Evolutionary conservation across 2,113 vertebrate species (phyloP), one percentile per base, ranked within the genome.

Genomic region (Artemisiospiza belli): DNA sequence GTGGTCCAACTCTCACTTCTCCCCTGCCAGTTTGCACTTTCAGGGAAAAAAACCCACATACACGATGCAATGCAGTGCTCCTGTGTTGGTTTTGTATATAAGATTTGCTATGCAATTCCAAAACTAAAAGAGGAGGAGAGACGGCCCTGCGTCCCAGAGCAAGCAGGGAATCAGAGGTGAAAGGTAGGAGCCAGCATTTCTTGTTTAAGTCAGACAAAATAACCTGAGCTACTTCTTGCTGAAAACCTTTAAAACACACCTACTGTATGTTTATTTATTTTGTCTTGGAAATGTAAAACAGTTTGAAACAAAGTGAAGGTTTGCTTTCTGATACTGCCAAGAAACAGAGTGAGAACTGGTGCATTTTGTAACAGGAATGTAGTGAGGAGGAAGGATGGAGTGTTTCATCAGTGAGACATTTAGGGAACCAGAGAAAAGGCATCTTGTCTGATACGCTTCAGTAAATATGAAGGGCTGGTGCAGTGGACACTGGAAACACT

Each of bases 381-480:
- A 30, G 31, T 0, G 1, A 85, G 67, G 61, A 94, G 80, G 57
- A 91, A 91, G 63, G 83, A 70, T 91, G 83, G 84, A 93, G 92
- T 75, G 87, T 92, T 93, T 93, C 9, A 72, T 47, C 73, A 67
- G 63, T 57, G 83, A 92, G 78, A 83, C 64, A 49, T 87, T 90
- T 82, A 75, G 93, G 74, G 81, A 95, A 58, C 47, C 92, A 96
- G 97, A 96, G 95, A 92, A 95, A 92, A 96, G 97, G 97, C 96
- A 97, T 94, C 76, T 97, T 15, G 16, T 66, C 27, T 70, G 46
- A 52, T 83, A 80, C 0, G 95, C 97, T 95, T 97, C 91, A 86
- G 82, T 97, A 96, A 97, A 97, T 97, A 93, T 94, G 97, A 98
- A 97, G 87, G 87, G 97, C 97, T 98, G 98, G 98, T 98, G 98